Evolutionary conservation across 2,888 invertebrate genomes (phyloP).

Genomic region (Dolichomitus sp.): DNA sequence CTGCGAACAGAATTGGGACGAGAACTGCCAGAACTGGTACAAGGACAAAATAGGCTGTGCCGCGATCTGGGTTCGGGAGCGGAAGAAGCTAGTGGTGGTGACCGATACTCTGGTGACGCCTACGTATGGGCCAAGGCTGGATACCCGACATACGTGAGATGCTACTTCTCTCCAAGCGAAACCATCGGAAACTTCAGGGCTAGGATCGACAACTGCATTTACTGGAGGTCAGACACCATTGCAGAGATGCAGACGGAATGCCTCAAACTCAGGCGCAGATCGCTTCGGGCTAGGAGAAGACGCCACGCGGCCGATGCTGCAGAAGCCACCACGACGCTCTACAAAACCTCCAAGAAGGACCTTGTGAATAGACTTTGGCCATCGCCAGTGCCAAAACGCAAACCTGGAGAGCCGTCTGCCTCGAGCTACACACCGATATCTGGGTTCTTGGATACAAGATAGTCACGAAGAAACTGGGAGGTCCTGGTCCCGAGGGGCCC

Average conservation of each 20-base stretch:
- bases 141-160: too few relatives aligned
- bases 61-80: constrained; percentile 14
- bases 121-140: background rate
- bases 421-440: background rate
- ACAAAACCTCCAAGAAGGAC: background rate
- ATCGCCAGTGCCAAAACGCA: background rate
- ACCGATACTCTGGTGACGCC: constrained; percentile 1
- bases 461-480: too few relatives aligned
- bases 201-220: too few relatives aligned
- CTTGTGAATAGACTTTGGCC: background rate
- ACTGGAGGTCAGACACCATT: background rate
- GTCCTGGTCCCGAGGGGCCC: too few relatives aligned
- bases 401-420: background rate
- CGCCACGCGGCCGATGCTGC: too few relatives aligned
- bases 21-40: background rate
- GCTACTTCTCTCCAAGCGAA: background rate
- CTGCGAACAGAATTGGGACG: constrained; percentile 2
- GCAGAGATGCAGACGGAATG: constrained; percentile 7
- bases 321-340: constrained; percentile 6
- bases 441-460: background rate
- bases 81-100: constrained; percentile 1
- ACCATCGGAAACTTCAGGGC: background rate
- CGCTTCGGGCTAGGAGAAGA: background rate
- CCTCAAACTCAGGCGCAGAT: constrained; percentile 6
- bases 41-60: constrained; percentile 15